Conservation (phyloP, 92 coral and sea anemone genomes). For the Phenganax subtilis region DNA sequence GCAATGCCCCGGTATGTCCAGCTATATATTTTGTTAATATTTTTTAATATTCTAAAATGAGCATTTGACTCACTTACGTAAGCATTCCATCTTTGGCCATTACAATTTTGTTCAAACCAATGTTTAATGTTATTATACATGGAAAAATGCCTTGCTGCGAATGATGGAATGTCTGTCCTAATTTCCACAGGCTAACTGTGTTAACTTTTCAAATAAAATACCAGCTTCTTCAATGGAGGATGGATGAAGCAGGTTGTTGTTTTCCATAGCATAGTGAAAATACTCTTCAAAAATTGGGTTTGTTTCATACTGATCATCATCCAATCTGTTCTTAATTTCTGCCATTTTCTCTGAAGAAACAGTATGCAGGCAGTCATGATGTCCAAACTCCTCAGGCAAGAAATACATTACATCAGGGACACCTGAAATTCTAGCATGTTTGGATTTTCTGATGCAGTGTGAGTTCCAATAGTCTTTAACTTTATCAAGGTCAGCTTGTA, state of each 20-base stretch:
- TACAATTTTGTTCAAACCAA: too few relatives aligned
- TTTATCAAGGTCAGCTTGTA: conserved; percentile 58
- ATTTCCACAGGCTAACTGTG: conserved; percentile 32
- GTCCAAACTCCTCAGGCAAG: conserved; percentile 55
- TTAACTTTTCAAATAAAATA: conserved; percentile 37
- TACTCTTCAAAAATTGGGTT: conserved; percentile 51
- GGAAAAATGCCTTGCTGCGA: too few relatives aligned
- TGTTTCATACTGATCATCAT: conserved; percentile 26
- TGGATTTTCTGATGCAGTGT: conserved; percentile 61
- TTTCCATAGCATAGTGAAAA: conserved; percentile 55
- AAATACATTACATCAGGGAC: conserved; percentile 61
- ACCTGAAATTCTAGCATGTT: conserved; percentile 50
- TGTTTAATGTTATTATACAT: too few relatives aligned
- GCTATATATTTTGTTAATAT: too few relatives aligned
- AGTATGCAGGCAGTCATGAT: conserved; percentile 33
- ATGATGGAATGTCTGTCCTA: background rate
- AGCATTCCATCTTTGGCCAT: too few relatives aligned
- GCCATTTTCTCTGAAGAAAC: conserved; percentile 36
- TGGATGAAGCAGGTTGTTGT: conserved; percentile 51
- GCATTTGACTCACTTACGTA: too few relatives aligned
- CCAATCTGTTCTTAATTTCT: conserved; percentile 47
- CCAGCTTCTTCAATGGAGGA: conserved; percentile 52
- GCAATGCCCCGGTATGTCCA: too few relatives aligned
- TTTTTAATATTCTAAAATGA: too few relatives aligned
- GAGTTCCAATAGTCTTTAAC: conserved; percentile 59